These are phyloP conservation scores for Lepus americanus DNA, from an alignment of 2,113 vertebrate species.

Conservation along the genomic window DNA sequence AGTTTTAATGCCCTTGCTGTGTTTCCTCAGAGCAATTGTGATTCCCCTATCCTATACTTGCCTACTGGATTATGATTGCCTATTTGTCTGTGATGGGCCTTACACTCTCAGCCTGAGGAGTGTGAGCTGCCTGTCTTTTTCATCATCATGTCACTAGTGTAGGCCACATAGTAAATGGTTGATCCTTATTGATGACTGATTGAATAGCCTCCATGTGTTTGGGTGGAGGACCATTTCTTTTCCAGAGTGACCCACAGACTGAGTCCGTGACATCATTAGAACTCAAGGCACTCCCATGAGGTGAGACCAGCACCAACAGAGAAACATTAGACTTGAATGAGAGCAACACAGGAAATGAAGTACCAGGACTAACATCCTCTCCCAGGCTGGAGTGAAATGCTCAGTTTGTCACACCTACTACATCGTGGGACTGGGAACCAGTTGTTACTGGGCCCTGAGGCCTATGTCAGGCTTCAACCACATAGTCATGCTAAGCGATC, in stretches of 20 bases:
- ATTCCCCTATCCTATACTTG: not conserved
- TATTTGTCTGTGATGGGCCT: not conserved
- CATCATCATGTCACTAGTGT: not conserved
- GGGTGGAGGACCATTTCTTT: not conserved
- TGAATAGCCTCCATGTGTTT: not conserved
- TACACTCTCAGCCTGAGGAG: not conserved
- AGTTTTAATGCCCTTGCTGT: not conserved
- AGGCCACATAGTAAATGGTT: not conserved
- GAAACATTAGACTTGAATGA: not conserved
- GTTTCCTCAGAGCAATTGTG: not conserved
- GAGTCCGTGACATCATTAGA: not conserved
- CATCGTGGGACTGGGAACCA: not conserved
- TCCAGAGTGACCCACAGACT: slow-evolving; percentile 1
- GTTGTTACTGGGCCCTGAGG: not conserved
- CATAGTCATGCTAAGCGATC: not conserved
- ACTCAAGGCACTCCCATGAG: not conserved
- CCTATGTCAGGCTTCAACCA: not conserved
- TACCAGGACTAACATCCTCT: no score
- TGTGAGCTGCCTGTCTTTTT: not conserved
- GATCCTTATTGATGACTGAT: not conserved
- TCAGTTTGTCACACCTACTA: not conserved
- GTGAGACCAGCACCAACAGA: not conserved
- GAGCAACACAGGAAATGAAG: not conserved
- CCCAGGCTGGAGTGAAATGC: not conserved
- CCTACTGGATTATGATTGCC: not conserved